A percentile compares a stretch with the other conserved stretches of the same genome.
Evolutionary conservation across 1,140 invertebrate genomes (phyloP).

Genomic region (Drosophila bocki): DNA sequence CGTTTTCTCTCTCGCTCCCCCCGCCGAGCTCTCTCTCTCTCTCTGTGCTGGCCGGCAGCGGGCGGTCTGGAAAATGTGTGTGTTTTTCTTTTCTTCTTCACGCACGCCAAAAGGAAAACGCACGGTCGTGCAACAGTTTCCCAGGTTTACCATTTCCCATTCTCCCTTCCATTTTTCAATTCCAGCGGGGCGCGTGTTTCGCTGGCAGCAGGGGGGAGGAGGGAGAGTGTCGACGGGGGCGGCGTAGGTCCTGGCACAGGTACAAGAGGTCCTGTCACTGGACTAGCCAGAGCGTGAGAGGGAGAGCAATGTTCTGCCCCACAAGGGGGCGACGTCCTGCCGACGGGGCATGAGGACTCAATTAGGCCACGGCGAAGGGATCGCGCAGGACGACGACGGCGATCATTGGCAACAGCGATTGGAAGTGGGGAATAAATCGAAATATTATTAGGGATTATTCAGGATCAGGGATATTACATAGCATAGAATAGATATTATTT

Average conservation of each 20-base stretch:
- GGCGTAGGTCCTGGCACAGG: conserved; percentile 11
- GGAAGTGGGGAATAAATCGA: background rate
- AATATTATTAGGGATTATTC: background rate
- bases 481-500: too few species aligned
- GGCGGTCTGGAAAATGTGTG: conserved; percentile 60
- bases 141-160: conserved; percentile 15
- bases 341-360: conserved; percentile 55
- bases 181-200: conserved; percentile 42
- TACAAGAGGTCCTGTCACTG: conserved; percentile 6
- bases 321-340: conserved; percentile 33
- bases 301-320: background rate
- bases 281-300: background rate
- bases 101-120: conserved; percentile 40
- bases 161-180: conserved; percentile 22
- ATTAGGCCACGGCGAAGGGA: conserved; percentile 38
- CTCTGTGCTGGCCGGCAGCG: conserved; percentile 26
- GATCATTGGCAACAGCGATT: conserved; percentile 1
- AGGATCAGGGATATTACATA: too few species aligned
- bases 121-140: conserved; percentile 43
- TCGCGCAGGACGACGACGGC: background rate
- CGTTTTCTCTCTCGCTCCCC: conserved; percentile 9
- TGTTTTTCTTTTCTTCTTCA: conserved; percentile 32
- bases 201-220: conserved; percentile 4
- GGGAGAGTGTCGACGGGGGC: conserved; percentile 5
- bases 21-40: background rate